phyloP scores from a whole-genome alignment of 2,888 invertebrate genomes.

The Hypena proboscidalis region DNA sequence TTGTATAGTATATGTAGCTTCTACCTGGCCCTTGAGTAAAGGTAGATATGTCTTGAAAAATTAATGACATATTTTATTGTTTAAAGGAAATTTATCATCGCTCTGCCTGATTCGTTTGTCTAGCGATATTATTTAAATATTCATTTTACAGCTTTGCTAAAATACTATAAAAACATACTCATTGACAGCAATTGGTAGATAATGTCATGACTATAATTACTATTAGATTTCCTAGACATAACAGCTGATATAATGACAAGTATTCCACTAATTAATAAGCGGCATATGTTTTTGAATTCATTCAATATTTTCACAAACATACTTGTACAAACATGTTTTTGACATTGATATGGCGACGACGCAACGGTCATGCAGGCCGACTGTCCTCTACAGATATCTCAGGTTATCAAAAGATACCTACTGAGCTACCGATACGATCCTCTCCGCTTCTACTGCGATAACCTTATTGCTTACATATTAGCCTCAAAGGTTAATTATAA shows the following conservation, averaged over 20 bases:
- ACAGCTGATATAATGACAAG: background rate
- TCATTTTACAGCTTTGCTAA: no score
- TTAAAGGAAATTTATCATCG: no score
- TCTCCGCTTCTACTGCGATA: slow-evolving; percentile 39
- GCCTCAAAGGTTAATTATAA: slow-evolving; percentile 37
- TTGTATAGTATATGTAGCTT: no score
- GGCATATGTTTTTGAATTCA: background rate
- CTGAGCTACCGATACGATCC: slow-evolving; percentile 19
- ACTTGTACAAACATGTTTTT: slow-evolving; percentile 42
- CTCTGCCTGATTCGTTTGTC: no score
- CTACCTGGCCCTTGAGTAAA: no score
- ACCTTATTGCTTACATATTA: slow-evolving; percentile 29
- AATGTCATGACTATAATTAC: no score
- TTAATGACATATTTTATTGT: no score
- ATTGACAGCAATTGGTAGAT: no score
- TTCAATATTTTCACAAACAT: slow-evolving; percentile 17
- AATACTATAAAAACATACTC: no score
- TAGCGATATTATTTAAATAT: no score
- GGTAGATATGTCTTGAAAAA: no score
- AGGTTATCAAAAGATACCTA: slow-evolving; percentile 42
- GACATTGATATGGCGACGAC: slow-evolving; percentile 35
- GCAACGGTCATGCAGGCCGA: slow-evolving; percentile 8
- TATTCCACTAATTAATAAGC: background rate
- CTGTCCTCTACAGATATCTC: slow-evolving; percentile 26
- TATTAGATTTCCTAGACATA: slow-evolving; percentile 1